Evolutionary conservation across 2,113 vertebrate species (phyloP).

Genomic region (Salminus brasiliensis): DNA sequence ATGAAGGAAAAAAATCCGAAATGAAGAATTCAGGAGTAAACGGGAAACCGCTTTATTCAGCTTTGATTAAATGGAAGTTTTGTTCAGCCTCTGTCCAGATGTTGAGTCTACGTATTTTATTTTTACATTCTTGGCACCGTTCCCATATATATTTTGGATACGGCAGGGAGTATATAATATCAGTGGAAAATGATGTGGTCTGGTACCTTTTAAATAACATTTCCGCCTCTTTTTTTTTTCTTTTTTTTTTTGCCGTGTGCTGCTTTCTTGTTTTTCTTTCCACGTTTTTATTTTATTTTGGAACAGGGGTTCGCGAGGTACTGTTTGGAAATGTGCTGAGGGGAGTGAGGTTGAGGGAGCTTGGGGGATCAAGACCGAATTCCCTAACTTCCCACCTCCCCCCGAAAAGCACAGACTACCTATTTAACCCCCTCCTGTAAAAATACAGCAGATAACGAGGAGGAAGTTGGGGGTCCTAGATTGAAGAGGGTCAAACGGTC

Average conservation of each 20-base stretch:
- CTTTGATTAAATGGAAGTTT: constrained; percentile 98
- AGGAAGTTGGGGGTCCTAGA: constrained; percentile 65
- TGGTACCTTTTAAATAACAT: constrained; percentile 99
- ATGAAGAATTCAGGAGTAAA: constrained; percentile 87
- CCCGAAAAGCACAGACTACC: constrained; percentile 22
- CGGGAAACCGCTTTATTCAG: constrained; percentile 93
- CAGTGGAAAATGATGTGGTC: constrained; percentile 99
- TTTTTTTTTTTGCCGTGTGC: too few species aligned
- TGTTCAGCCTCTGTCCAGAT: constrained; percentile 99
- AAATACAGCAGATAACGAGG: constrained; percentile 61
- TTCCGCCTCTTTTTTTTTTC: constrained; percentile 94
- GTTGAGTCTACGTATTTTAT: constrained; percentile 95
- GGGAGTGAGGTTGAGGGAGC: constrained; percentile 67
- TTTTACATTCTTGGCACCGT: constrained; percentile 92
- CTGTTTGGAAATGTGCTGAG: constrained; percentile 80
- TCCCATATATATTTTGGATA: constrained; percentile 99
- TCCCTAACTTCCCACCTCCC: constrained; percentile 33
- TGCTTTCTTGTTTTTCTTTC: constrained; percentile 99
- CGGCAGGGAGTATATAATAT: constrained; percentile 99
- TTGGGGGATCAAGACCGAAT: constrained; percentile 59
- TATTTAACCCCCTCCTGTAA: constrained; percentile 51
- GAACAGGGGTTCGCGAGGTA: constrained; percentile 75
- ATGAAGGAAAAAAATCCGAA: constrained; percentile 26
- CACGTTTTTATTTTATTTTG: constrained; percentile 98
- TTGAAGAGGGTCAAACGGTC: constrained; percentile 67